These are phyloP conservation scores for Euphydryas editha DNA, from an alignment of 2,888 invertebrate species.

Conservation along the genomic window DNA sequence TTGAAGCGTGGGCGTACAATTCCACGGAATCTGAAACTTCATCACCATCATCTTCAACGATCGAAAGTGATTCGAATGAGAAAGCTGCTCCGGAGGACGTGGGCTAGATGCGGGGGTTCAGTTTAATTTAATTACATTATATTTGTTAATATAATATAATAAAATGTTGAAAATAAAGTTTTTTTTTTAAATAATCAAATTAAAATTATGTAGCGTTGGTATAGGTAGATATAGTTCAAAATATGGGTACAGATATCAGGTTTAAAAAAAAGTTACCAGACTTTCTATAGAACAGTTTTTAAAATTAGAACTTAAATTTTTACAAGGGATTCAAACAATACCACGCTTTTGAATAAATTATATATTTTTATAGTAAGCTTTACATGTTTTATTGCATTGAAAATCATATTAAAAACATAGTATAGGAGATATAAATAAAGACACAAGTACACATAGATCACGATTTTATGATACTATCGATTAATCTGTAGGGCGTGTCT, in stretches of 20 bases:
- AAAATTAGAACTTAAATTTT: too few species aligned
- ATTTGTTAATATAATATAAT: background rate
- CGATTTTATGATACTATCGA: slow-evolving; percentile 31
- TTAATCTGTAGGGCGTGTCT: slow-evolving; percentile 47
- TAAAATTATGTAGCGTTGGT: too few species aligned
- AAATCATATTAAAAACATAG: background rate
- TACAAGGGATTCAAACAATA: too few species aligned
- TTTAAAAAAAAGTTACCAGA: too few species aligned
- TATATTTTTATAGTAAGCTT: too few species aligned
- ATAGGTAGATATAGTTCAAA: too few species aligned
- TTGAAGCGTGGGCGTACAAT: slow-evolving; percentile 68
- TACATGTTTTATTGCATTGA: too few species aligned
- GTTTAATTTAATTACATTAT: background rate
- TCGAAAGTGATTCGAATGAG: slow-evolving; percentile 21
- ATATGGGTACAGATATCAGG: too few species aligned
- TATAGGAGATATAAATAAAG: slow-evolving; percentile 1
- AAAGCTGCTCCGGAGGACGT: background rate
- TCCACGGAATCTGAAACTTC: slow-evolving; percentile 39
- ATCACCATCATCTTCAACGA: slow-evolving; percentile 22
- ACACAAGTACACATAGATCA: slow-evolving; percentile 19
- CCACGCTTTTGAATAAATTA: too few species aligned
- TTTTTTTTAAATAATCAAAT: background rate
- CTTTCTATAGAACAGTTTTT: too few species aligned
- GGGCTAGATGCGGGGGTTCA: background rate
- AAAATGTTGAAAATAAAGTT: background rate